Base-by-base conservation (phyloP, 2,797 vertebrate genomes). In the Stomatorhinus walkeri region DNA sequence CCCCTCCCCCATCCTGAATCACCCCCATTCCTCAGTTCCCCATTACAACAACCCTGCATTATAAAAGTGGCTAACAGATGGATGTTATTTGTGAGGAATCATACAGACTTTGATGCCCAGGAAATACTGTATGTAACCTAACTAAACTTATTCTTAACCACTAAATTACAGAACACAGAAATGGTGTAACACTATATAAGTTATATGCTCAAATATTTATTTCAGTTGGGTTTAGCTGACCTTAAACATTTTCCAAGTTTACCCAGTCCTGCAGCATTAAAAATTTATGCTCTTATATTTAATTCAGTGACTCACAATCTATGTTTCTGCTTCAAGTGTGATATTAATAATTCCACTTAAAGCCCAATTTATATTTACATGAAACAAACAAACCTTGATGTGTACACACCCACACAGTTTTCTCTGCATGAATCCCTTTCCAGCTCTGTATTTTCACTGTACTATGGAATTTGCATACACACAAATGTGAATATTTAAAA, bases 251-350 rank as follows among this genome's bases (percentile, higher is more conserved):
- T 87, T 56, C 85, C 52, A 87, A 87, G 28, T 87, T 87, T 56
- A 52, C 52, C 32, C 7, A 51, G 3, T 51, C 49, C 52, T 56
- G 48, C 85, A 56, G 24, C 51, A 87, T 87, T 56, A 87, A 87
- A 59, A 56, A 56, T 87, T 24, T 40, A 87, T 87, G 85, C 14
- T 56, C 51, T 87, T 51, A 59, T 87, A 87, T 87, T 87, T 87
- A 64, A 87, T 87, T 87, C 54, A 87, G 56, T 64, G 85, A 87
- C 86, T 64, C 86, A 87, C 56, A 61, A 87, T 87, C 68, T 64
- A 87, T 87, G 54, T 64, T 61, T 87, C 32, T 48, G 19, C 54
- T 87, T 61, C 40, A 64, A 64, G 86, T 87, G n/a, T 87, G n/a
- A 68, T 87, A 64, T 87, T 68, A 87, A 87, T 68, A 87, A 87